These are phyloP conservation scores for Camponotus pennsylvanicus DNA, from an alignment of 1,140 invertebrate genomes.

Conservation along the genomic window DNA sequence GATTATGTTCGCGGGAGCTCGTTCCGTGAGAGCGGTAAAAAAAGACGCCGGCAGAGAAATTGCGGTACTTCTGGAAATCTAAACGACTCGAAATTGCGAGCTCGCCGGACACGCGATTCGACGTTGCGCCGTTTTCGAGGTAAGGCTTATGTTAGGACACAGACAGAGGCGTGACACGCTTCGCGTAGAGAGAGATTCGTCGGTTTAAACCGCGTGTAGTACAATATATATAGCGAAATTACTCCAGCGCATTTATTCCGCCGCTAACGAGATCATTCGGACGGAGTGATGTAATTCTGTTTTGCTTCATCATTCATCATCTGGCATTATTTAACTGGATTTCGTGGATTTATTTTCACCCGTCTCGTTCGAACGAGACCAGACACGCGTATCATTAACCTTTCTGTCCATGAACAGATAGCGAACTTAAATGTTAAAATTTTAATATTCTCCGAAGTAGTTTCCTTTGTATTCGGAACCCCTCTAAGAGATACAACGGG, in stretches of 20 bases:
- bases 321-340: neutral
- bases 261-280: neutral
- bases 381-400: neutral
- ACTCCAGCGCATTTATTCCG: neutral
- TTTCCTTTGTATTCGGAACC: too few species aligned
- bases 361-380: neutral
- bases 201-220: neutral
- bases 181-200: neutral
- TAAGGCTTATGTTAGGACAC: neutral
- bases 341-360: neutral
- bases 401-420: too few species aligned
- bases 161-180: neutral
- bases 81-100: slow-evolving; percentile 59
- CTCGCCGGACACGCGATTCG: slow-evolving; percentile 53
- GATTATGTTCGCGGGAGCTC: neutral
- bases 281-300: neutral
- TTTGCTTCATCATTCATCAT: neutral
- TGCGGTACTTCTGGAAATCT: slow-evolving; percentile 57
- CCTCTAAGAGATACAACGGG: too few species aligned
- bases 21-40: slow-evolving; percentile 24
- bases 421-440: too few species aligned
- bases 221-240: too few species aligned
- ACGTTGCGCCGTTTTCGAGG: slow-evolving; percentile 10
- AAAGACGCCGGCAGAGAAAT: slow-evolving; percentile 6
- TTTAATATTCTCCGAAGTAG: too few species aligned